Base-by-base conservation (phyloP, 1,140 invertebrate species). In the Palaemon carinicauda region DNA sequence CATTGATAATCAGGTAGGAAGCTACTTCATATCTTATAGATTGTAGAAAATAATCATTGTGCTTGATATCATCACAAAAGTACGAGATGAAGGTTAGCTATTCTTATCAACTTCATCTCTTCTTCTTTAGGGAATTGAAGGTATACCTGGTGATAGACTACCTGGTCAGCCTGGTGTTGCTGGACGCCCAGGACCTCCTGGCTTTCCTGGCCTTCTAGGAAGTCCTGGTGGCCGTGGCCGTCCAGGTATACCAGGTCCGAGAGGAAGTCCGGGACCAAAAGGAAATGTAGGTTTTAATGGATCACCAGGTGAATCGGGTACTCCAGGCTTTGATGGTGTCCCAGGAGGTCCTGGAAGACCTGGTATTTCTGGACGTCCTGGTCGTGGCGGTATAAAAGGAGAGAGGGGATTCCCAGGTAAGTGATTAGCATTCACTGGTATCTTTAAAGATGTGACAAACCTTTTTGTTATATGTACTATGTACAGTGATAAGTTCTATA, bases 211-310 rank as follows among this genome's bases (percentile, higher is more conserved):
- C 24, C 21, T 31, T 24, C 69, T 12, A 50, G 82, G 82, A 19
- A 5, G 21, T 24, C 15, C 27, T 73, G 69, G 69, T 17, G 27
- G n/a, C 19, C 21, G 12, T 33, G 82, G 80, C 0, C 10, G 7
- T 15, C 33, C 60, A 12, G 80, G 82, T 10, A 3, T 51, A 21
- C 73, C 82, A 65, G 82, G 82, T 50, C 52, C 82, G 17, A 78
- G 24, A 24, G 82, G 82, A 56, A 27, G 27, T 41, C n/a, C 60
- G 14, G 82, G 82, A 14, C 10, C n/a, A n/a, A 52, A 17, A 24
- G 82, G 82, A 2, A 54, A 84, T 15, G 7, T 51, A n/a, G 82
- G 82, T 10, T 78, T 77, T 75, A 53, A 31, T 1, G 82, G 82
- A 24, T 4, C 24, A 14, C n/a, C 3, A 50, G 82, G 82, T 24